Conservation (phyloP, 2,113 vertebrate species). For the Tachysurus vachellii region DNA sequence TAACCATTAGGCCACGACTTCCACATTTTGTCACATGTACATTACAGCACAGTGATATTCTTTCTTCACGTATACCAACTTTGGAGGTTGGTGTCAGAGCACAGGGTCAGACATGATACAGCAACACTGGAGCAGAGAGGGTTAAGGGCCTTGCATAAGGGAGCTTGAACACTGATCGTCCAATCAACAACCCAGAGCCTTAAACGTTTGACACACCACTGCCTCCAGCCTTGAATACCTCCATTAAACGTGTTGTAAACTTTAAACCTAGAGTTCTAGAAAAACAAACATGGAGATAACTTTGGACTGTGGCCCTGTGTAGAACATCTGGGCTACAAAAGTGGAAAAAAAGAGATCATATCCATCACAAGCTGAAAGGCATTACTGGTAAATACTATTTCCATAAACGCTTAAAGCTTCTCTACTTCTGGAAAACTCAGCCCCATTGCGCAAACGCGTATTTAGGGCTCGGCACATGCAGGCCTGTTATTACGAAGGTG, state of each 20-base stretch:
- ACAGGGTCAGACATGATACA: no score
- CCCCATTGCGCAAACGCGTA: neutral
- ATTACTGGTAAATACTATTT: neutral
- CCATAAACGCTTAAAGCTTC: neutral
- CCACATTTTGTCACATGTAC: no score
- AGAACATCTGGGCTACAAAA: neutral
- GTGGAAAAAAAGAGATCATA: neutral
- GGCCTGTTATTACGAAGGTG: neutral
- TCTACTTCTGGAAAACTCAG: neutral
- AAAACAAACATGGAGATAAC: neutral
- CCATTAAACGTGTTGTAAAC: no score
- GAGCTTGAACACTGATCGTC: no score
- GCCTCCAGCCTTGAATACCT: neutral
- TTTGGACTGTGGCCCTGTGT: neutral
- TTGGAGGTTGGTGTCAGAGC: no score
- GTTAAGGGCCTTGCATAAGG: no score
- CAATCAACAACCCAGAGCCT: no score
- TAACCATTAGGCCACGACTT: no score
- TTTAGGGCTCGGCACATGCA: neutral
- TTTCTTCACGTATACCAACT: no score
- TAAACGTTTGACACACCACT: no score
- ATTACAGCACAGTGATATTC: no score
- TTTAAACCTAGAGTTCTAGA: neutral
- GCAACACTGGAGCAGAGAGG: no score
- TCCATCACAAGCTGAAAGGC: neutral